Base-by-base conservation (phyloP, 1,140 invertebrate species). In the Chymomyza costata region DNA sequence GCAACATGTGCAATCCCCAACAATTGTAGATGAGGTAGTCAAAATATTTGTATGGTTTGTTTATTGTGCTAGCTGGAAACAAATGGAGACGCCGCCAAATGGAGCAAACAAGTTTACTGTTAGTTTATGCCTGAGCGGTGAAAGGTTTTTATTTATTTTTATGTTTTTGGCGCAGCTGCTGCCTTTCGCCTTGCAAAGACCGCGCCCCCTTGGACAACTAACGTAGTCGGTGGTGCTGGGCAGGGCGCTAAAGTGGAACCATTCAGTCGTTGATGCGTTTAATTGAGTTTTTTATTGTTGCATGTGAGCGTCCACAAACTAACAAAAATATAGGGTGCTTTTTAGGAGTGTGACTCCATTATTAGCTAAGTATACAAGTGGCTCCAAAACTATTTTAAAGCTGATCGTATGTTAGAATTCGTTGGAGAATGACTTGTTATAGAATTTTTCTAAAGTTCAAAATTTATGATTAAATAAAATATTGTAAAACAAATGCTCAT, bases 201-300 rank as follows among this genome's bases (percentile, higher is more conserved):
- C 73, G 71, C 67, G 66, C 71, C 71, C 48, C 50, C 34, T 2
- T 40, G 61, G 48, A 52, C 28, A 35, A 59, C 21, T 25, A 8
- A 25, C 21, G 3, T 8, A 5, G 21, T 5, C 21, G 3, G 21
- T 25, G 21, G 21, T 25, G 3, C 3, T 3, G 8, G 8, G 3
- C 3, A 66, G 47, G n/a, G n/a, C n/a, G n/a, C n/a, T n/a, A n/a
- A n/a, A n/a, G n/a, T n/a, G n/a, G n/a, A n/a, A n/a, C n/a, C n/a
- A n/a, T n/a, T n/a, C n/a, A n/a, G n/a, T n/a, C n/a, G n/a, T n/a
- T 80, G 66, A 71, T 78, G 71, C 73, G 67, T 64, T 78, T 64
- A 71, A 78, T 78, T 80, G 58, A 40, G 67, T 63, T 58, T 62
- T 59, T 8, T 5, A 5, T 48, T 40, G 28, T 49, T 59, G 6